Conservation (phyloP, 2,113 vertebrate genomes). For the Taurulus bubalis region DNA sequence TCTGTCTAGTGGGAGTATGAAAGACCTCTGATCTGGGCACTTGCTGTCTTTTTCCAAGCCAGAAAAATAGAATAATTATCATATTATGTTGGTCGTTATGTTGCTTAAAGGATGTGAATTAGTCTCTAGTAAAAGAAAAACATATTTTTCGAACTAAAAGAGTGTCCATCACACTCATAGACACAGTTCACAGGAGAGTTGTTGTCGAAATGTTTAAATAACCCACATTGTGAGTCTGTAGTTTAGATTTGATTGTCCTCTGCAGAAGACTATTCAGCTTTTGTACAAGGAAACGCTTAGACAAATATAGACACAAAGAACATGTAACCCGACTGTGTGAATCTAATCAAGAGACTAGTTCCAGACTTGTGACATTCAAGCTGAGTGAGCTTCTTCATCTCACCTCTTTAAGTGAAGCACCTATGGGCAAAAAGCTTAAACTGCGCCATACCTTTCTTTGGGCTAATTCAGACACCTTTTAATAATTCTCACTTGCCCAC, state of each 20-base stretch:
- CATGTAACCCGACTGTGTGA: slow-evolving; percentile 32
- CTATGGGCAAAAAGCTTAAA: slow-evolving; percentile 56
- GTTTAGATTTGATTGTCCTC: slow-evolving; percentile 2
- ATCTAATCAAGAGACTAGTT: slow-evolving; percentile 53
- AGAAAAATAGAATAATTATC: slow-evolving; percentile 14
- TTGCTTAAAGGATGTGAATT: not conserved
- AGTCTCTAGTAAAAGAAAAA: not conserved
- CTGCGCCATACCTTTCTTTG: slow-evolving; percentile 52
- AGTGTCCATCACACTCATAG: not conserved
- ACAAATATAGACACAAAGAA: slow-evolving; percentile 17
- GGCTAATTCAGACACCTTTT: slow-evolving; percentile 68
- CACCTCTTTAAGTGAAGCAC: slow-evolving; percentile 45
- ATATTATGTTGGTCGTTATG: slow-evolving; percentile 12
- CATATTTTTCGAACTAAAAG: not conserved
- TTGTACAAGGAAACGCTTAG: not conserved
- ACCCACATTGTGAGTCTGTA: not conserved
- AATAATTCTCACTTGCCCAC: slow-evolving; percentile 64
- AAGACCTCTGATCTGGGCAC: slow-evolving; percentile 34
- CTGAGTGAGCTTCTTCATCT: slow-evolving; percentile 61
- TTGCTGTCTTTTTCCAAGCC: slow-evolving; percentile 20
- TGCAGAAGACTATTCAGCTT: not conserved
- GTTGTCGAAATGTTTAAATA: slow-evolving; percentile 18
- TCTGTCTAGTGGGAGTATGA: not conserved
- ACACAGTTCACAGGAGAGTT: slow-evolving; percentile 12
- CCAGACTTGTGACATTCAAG: slow-evolving; percentile 41